Evolutionary conservation across 2,797 vertebrate species (phyloP), one percentile per base, ranked within the genome.

Genomic region (Acipenser oxyrinchus): DNA sequence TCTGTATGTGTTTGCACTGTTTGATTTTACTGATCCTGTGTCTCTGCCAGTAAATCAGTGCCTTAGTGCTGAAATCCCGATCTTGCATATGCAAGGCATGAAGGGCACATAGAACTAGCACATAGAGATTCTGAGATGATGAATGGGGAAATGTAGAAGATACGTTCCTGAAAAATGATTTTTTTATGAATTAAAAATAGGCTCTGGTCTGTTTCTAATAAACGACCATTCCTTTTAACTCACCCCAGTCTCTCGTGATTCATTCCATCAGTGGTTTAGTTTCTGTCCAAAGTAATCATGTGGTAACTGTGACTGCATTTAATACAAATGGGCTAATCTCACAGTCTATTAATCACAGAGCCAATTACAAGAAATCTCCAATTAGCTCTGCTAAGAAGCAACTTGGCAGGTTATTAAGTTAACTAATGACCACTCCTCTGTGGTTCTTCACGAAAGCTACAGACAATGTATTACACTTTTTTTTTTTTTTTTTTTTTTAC

Each of bases 321-420:
- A 73, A 75, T 71, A 76, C 67, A 86, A 81, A 81, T 74, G 70
- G 76, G 76, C 74, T 65, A 74, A 71, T 78, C 72, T 80, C 72
- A 73, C 69, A 79, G 74, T 62, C 71, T 76, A 82, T 79, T 84
- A 85, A 81, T 80, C 77, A 75, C 66, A 76, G 70, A 67, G 70
- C 75, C 51, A 82, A 76, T 66, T 71, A 68, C 62, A 64, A 13
- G 75, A 69, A 59, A 65, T 75, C 71, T 63, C 64, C 23, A 2
- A 7, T 64, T 50, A 64, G 65, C 64, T 66, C 15, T 51, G n/a
- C 71, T 67, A 82, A 79, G 65, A 53, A 75, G 51, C 76, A 78
- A 37, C 48, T 59, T 81, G 80, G 62, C 70, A 78, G 77, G 70
- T 76, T 84, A 82, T 79, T 78, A 82, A 87, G 72, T 81, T 86